Percentiles rank a stretch among this genome's conserved stretches.
phyloP scores from a whole-genome alignment of 2,888 invertebrate species.

The Nycteola revayana region DNA sequence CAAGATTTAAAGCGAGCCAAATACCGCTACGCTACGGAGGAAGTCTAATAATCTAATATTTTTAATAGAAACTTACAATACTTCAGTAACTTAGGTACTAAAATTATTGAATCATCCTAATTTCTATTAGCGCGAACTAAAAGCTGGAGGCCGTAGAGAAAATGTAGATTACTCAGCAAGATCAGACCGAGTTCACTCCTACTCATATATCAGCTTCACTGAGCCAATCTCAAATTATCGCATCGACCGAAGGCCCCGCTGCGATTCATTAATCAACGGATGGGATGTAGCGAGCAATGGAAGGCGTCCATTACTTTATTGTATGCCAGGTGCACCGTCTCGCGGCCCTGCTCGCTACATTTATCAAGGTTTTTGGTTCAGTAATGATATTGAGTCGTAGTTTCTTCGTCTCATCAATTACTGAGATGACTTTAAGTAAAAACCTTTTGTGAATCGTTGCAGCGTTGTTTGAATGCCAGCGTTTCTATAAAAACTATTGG shows the following conservation, averaged over 20 bases:
- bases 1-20: too few species aligned
- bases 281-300: slow-evolving; percentile 52
- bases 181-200: slow-evolving; percentile 19
- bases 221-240: slow-evolving; percentile 45
- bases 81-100: too few species aligned
- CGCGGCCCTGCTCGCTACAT: slow-evolving; percentile 35
- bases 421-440: slow-evolving; percentile 12
- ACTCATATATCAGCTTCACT: slow-evolving; percentile 32
- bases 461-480: not conserved
- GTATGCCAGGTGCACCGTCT: slow-evolving; percentile 51
- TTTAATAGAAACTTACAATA: too few species aligned
- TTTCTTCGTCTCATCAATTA: slow-evolving; percentile 18
- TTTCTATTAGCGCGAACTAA: slow-evolving; percentile 4
- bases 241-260: slow-evolving; percentile 44
- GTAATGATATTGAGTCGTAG: slow-evolving; percentile 35
- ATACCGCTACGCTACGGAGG: too few species aligned
- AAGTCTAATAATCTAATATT: too few species aligned
- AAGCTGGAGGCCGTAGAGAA: slow-evolving; percentile 16
- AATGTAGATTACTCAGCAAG: slow-evolving; percentile 27
- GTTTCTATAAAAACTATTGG: too few species aligned
- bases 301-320: slow-evolving; percentile 60
- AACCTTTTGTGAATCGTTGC: slow-evolving; percentile 8
- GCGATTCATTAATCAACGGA: slow-evolving; percentile 56
- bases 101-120: too few species aligned
- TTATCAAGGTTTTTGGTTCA: slow-evolving; percentile 48